These are phyloP conservation scores for Orius insidiosus DNA, from an alignment of 1,140 invertebrate species.

Conservation along the genomic window DNA sequence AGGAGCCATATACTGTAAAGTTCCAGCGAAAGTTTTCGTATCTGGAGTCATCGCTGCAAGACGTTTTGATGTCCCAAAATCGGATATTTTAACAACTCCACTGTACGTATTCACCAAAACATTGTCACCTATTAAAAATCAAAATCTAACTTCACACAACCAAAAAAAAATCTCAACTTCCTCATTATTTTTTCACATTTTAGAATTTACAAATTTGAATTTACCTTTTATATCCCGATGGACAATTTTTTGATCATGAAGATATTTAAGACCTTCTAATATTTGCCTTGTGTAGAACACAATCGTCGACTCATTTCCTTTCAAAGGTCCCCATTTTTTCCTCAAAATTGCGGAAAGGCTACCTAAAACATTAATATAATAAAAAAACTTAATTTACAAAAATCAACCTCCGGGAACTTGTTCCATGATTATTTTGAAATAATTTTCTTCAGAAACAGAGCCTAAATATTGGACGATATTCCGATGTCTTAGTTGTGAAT, in stretches of 20 bases:
- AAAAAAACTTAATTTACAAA: too few species aligned
- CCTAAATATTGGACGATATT: conserved; percentile 98
- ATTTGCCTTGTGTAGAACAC: conserved; percentile 96
- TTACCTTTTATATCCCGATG: conserved; percentile 38
- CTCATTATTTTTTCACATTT: not conserved
- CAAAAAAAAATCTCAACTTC: not conserved
- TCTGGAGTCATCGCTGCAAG: conserved; percentile 82
- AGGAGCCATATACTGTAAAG: conserved; percentile 96
- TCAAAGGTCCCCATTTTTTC: conserved; percentile 95
- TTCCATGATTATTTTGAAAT: conserved; percentile 99
- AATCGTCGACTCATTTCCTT: conserved; percentile 91
- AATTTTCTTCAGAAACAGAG: conserved; percentile 83
- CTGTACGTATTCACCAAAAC: conserved; percentile 97
- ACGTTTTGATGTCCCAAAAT: conserved; percentile 97
- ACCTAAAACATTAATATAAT: conserved; percentile 50
- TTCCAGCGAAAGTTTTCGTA: conserved; percentile 87
- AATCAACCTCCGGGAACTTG: conserved; percentile 75
- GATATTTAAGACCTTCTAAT: conserved; percentile 90
- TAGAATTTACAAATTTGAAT: not conserved
- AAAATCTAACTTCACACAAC: conserved; percentile 1
- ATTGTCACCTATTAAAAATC: conserved; percentile 57
- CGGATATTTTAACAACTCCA: conserved; percentile 97
- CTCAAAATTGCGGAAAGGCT: conserved; percentile 79
- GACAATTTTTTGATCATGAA: conserved; percentile 98
- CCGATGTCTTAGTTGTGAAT: conserved; percentile 85